Base-by-base conservation (phyloP, 2,888 invertebrate species). In the Dendrolimus pini region DNA sequence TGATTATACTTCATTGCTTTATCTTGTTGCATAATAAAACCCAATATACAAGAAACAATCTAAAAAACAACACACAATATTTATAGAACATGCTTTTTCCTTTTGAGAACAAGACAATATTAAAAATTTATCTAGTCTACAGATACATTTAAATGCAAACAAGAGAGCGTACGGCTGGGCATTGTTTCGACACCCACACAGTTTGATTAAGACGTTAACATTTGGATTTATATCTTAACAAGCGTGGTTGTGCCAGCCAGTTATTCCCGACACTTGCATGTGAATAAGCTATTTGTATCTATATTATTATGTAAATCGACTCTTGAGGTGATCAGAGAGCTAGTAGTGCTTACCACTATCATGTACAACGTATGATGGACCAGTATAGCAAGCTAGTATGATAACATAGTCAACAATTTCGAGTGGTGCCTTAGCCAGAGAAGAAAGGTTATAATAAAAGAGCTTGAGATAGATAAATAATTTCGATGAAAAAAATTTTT, bases 121-220 rank as follows among this genome's bases (percentile, higher is more conserved):
- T 47, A 47, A 47, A 47, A 47, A 10, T 47, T 7, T 47, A 47
- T 47, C 12, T 47, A 47, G 47, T 47, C 12, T 12, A 47, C 47
- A 47, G 12, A 47, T 47, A 12, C 47, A 47, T 47, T 47, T 47
- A 12, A 47, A 47, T 47, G 47, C 47, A 47, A 47, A 47, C 47
- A 47, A 47, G 47, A 47, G 30, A 30, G 6, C 30, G 12, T 47
- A 47, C 9, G 47, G 12, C 9, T 47, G 47, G 47, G 9, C 47
- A 10, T 47, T 47, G 58, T 56, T 42, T 53, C 14, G 52, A 63
- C 67, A 61, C 71, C 71, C 69, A 71, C 69, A 62, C 60, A 52
- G 55, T 54, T 58, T 64, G 69, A 69, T 71, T 64, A 59, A 71
- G 68, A 70, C 64, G 60, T 69, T 65, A 62, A 62, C 60, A 55